Evolutionary conservation across 2,797 vertebrate genomes (phyloP).

Genomic region (Salmo trutta): DNA sequence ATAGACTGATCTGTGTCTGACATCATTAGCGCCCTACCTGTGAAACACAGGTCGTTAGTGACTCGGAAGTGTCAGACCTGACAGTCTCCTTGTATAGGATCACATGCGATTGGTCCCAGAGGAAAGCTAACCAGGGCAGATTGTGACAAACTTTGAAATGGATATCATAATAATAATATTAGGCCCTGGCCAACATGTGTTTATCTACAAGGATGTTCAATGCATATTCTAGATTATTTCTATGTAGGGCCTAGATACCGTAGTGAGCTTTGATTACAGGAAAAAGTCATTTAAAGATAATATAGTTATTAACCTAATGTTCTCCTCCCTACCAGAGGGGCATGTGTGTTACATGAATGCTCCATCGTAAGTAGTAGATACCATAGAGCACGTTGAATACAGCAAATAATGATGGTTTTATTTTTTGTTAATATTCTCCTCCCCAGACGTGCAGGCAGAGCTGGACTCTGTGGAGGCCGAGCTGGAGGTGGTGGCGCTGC

Average conservation of each 20-base stretch:
- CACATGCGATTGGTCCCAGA: background rate
- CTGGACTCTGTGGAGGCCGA: conserved; percentile 83
- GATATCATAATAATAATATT: background rate
- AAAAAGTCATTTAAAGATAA: background rate
- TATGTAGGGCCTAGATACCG: background rate
- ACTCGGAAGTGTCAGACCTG: conserved; percentile 57
- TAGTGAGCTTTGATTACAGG: background rate
- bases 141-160: too few relatives aligned
- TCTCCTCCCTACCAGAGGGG: background rate
- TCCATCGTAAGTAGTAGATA: too few relatives aligned
- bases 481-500: conserved; percentile 83
- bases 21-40: conserved; percentile 26
- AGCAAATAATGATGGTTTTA: background rate
- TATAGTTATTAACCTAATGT: background rate
- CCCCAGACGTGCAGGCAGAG: conserved; percentile 77
- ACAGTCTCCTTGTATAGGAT: background rate
- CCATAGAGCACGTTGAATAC: background rate
- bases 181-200: background rate
- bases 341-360: too few relatives aligned
- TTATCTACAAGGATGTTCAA: background rate
- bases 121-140: background rate
- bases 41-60: conserved; percentile 27
- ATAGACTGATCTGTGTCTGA: conserved; percentile 3
- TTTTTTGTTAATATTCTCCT: too few relatives aligned
- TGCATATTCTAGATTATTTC: background rate